Percentiles rank a stretch among this genome's conserved stretches.
These are phyloP conservation scores for Lontra canadensis DNA, from an alignment of 2,113 vertebrate species.

Conservation along the genomic window DNA sequence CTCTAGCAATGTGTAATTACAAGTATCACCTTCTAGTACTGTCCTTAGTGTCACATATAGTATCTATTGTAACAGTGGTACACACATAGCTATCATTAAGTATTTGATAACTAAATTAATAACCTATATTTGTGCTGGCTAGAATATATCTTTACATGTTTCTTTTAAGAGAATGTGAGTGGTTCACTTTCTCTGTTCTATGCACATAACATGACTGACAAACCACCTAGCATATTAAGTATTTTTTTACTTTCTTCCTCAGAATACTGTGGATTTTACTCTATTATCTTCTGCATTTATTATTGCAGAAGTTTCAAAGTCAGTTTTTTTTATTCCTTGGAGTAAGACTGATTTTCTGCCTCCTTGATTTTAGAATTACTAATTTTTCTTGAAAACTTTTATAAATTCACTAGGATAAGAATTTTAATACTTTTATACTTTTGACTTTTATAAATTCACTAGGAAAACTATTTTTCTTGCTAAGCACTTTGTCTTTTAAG, in stretches of 20 bases:
- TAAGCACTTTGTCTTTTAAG: slow-evolving; percentile 12
- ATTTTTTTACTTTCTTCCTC: neutral
- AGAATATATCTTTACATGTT: neutral
- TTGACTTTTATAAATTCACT: neutral
- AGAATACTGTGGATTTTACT: slow-evolving; percentile 10
- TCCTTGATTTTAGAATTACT: neutral
- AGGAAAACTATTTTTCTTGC: slow-evolving; percentile 32
- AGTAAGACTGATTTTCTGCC: neutral
- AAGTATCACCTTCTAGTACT: neutral
- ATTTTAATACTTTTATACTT: no score
- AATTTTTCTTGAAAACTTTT: slow-evolving; percentile 5
- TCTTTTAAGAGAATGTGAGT: neutral
- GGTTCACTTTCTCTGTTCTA: neutral
- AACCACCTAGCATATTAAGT: neutral
- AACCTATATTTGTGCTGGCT: neutral
- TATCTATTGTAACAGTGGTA: neutral
- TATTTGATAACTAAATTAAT: neutral
- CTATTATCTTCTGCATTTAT: neutral
- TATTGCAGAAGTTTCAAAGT: neutral
- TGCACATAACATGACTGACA: neutral
- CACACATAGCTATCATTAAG: neutral
- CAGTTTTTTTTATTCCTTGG: neutral
- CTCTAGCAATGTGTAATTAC: neutral
- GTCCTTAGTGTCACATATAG: neutral
- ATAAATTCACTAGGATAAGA: neutral